Percentiles rank a stretch among this genome's conserved stretches.
These are phyloP conservation scores for Cavia aperea DNA, from an alignment of 2,113 vertebrate genomes.

Conservation along the genomic window DNA sequence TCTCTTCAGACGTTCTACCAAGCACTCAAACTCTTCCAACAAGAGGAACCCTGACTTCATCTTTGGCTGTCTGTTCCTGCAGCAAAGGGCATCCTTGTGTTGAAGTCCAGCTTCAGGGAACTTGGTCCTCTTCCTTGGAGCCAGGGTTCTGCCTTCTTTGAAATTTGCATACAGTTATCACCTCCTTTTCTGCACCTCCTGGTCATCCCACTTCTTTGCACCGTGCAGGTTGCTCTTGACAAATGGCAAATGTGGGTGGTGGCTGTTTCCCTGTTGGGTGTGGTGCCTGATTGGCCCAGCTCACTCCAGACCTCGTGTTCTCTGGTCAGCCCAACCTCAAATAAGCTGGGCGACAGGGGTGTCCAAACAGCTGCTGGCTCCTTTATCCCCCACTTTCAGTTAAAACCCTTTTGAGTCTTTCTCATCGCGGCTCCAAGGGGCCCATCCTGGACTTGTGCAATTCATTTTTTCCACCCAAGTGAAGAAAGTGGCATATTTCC, in stretches of 20 bases:
- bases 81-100: neutral
- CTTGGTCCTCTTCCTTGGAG: neutral
- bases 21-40: neutral
- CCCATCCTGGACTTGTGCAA: neutral
- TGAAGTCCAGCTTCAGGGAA: neutral
- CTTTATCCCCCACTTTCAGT: neutral
- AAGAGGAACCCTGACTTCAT: neutral
- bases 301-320: neutral
- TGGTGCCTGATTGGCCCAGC: neutral
- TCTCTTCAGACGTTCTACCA: neutral
- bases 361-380: neutral
- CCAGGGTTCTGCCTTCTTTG: neutral
- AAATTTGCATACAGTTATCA: neutral
- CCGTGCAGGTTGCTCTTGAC: neutral
- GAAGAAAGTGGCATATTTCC: neutral
- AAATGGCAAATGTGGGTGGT: too few relatives aligned
- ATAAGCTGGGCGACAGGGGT: too few relatives aligned
- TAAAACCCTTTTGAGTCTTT: neutral
- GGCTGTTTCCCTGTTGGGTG: neutral
- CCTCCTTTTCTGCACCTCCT: neutral
- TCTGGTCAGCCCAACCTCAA: neutral
- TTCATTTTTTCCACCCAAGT: neutral
- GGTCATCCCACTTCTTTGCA: neutral
- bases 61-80: too few relatives aligned
- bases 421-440: neutral